Evolutionary conservation across 2,888 invertebrate genomes (phyloP).

Genomic region (Mythimna albipuncta): DNA sequence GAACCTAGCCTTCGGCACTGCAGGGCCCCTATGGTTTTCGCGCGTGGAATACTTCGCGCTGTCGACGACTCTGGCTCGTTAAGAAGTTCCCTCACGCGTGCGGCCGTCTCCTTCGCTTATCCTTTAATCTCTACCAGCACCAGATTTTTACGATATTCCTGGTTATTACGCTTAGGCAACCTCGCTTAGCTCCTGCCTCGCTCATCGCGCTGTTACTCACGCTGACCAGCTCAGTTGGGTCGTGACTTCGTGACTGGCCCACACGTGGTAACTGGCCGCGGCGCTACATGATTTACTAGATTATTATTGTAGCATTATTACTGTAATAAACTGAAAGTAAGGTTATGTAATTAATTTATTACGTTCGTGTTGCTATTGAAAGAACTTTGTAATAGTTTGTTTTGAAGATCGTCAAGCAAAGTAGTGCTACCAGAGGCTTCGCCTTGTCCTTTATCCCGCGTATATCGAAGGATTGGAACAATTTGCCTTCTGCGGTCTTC

Average conservation of each 20-base stretch:
- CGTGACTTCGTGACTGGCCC: conserved; percentile 57
- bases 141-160: background rate
- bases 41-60: too few relatives aligned
- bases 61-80: too few relatives aligned
- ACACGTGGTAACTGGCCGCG: conserved; percentile 47
- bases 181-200: conserved; percentile 35
- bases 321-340: conserved; percentile 42
- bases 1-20: too few relatives aligned
- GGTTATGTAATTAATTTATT: conserved; percentile 29
- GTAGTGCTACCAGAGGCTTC: background rate
- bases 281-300: conserved; percentile 34
- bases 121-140: too few relatives aligned
- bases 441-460: too few relatives aligned
- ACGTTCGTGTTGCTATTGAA: conserved; percentile 24
- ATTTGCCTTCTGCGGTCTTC: too few relatives aligned
- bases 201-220: background rate
- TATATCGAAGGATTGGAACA: too few relatives aligned
- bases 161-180: background rate
- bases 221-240: conserved; percentile 24
- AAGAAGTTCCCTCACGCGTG: too few relatives aligned
- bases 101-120: too few relatives aligned
- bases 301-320: conserved; percentile 42
- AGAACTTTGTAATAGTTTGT: background rate
- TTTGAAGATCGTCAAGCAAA: background rate
- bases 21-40: too few relatives aligned